Percentiles rank a stretch among this genome's conserved stretches.
These are phyloP conservation scores for Drosophila malerkotliana DNA, from an alignment of 1,140 invertebrate species.

Conservation along the genomic window DNA sequence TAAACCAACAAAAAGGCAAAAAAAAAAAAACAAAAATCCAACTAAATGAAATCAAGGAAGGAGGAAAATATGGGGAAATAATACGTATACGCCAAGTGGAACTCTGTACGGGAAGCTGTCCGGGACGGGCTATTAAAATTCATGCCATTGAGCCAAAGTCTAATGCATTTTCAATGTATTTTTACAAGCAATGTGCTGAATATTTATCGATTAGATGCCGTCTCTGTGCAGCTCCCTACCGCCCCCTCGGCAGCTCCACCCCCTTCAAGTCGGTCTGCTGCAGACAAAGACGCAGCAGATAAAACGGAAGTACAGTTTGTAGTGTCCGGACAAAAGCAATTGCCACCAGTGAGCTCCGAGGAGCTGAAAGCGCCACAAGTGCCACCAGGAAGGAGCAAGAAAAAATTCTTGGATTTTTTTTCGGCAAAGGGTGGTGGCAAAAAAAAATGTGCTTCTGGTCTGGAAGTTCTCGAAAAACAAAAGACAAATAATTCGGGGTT, in stretches of 20 bases:
- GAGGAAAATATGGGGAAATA: constrained; percentile 27
- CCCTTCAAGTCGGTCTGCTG: constrained; percentile 8
- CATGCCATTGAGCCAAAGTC: constrained; percentile 65
- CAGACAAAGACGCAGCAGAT: constrained; percentile 70
- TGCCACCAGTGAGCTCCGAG: constrained; percentile 36
- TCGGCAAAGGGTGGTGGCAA: neutral
- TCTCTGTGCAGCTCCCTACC: constrained; percentile 13
- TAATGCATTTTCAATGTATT: constrained; percentile 82
- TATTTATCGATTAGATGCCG: constrained; percentile 75
- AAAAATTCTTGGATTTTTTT: constrained; percentile 24
- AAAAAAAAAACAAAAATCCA: neutral
- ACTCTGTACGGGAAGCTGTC: constrained; percentile 7
- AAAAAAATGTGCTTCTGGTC: constrained; percentile 26
- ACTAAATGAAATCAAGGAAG: neutral
- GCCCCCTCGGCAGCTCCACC: neutral
- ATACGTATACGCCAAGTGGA: constrained; percentile 7
- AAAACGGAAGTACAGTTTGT: constrained; percentile 76
- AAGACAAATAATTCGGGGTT: neutral
- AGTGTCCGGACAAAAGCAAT: constrained; percentile 71
- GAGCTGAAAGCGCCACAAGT: constrained; percentile 52
- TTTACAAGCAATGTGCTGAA: constrained; percentile 69
- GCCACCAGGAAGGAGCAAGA: constrained; percentile 35
- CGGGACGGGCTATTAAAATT: constrained; percentile 55
- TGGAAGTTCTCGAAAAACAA: constrained; percentile 40
- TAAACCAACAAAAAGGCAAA: constrained; percentile 41